Percentiles rank a stretch among this genome's conserved stretches.
Conservation (phyloP, 2,113 vertebrate species). For the Thinocorus orbignyianus region DNA sequence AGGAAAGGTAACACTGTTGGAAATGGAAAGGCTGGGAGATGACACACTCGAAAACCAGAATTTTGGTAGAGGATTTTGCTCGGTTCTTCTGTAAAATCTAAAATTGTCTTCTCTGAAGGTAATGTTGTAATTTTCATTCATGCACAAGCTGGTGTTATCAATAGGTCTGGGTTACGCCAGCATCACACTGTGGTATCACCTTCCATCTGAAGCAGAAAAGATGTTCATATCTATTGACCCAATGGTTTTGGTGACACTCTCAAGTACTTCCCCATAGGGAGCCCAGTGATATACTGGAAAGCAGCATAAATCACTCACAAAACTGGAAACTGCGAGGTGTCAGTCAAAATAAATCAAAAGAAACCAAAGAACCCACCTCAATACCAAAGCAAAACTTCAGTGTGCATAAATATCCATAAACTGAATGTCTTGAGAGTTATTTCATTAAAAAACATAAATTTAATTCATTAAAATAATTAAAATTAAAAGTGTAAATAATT, state of each 20-base stretch:
- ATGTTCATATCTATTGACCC: neutral
- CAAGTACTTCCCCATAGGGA: neutral
- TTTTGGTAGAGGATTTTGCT: neutral
- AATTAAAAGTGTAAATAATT: neutral
- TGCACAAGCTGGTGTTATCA: neutral
- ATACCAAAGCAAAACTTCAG: neutral
- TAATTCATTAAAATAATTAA: neutral
- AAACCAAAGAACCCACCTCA: neutral
- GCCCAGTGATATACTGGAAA: neutral
- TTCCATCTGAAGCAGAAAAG: neutral
- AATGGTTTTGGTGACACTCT: neutral
- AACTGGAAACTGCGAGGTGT: neutral
- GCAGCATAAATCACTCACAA: neutral
- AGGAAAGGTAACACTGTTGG: neutral
- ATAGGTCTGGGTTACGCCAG: neutral
- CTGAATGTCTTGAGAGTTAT: neutral
- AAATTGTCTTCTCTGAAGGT: neutral
- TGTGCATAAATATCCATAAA: neutral
- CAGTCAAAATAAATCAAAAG: neutral
- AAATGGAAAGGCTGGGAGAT: neutral
- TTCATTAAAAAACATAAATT: neutral
- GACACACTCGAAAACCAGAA: neutral
- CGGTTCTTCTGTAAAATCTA: neutral
- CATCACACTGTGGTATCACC: fast-evolving
- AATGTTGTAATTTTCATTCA: neutral